These are phyloP conservation scores for Ploceus nigricollis DNA, from an alignment of 2,113 vertebrate species.

Conservation along the genomic window DNA sequence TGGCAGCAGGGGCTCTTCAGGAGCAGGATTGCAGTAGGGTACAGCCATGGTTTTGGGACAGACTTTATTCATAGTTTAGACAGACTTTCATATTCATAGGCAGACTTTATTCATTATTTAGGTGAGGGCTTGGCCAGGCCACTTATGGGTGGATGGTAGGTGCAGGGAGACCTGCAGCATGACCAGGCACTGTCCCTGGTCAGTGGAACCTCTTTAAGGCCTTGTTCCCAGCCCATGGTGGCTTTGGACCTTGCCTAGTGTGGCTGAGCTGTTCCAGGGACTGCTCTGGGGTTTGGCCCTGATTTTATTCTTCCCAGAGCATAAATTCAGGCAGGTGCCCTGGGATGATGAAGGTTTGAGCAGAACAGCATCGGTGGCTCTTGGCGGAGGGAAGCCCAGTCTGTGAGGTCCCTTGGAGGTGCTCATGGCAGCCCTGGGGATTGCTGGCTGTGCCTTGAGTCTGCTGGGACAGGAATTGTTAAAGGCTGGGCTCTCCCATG, in stretches of 20 bases:
- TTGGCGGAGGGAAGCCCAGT: rapidly evolving
- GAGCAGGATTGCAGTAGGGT: background rate
- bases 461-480: background rate
- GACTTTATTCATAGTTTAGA: background rate
- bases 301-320: background rate
- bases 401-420: background rate
- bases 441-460: background rate
- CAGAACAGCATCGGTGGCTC: background rate
- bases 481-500: background rate
- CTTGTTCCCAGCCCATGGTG: background rate
- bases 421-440: background rate
- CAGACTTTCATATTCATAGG: background rate
- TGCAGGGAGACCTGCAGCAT: background rate
- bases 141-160: background rate
- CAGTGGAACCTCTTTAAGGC: background rate
- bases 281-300: background rate
- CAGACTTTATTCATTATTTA: background rate
- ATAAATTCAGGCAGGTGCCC: background rate
- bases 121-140: background rate
- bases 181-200: background rate
- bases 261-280: background rate
- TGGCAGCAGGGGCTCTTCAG: background rate
- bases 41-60: background rate
- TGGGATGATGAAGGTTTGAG: background rate
- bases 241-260: background rate